Base-by-base conservation (phyloP, 2,888 invertebrate genomes). In the Nebria brevicollis region DNA sequence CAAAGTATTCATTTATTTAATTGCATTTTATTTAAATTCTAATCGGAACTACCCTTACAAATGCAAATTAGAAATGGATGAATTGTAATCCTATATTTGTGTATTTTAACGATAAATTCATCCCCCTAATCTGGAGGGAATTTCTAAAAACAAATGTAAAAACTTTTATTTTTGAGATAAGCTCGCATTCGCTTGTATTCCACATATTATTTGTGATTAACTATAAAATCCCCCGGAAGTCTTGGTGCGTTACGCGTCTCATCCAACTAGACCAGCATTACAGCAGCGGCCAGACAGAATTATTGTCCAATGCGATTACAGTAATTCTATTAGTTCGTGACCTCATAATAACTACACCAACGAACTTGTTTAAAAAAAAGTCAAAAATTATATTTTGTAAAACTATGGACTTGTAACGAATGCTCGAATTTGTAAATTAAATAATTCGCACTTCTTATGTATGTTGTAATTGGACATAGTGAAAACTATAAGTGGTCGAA, bases 281-380 rank as follows among this genome's bases (percentile, higher is more conserved):
- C 34, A 34, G 34, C 34, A 34, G 34, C 54, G 54, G 8, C 54
- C 54, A 54, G 54, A 54, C 54, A 54, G 54, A 54, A 54, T 54
- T 54, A 54, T 54, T 54, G 54, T 54, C 54, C 54, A 54, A 54
- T 54, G 54, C 54, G 54, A 54, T 54, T 54, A 54, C 54, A 54
- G 54, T 54, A 54, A 54, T 54, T 54, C 54, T 11, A 54, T 54
- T 54, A 54, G 54, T 54, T 54, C 54, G 13, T 54, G 54, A 54
- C 54, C 54, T 54, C 54, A 54, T 54, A 54, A 54, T 54, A 54
- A 54, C 54, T 54, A 34, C 54, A 54, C 54, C 34, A 54, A 54
- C 54, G 54, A 54, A 54, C 54, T 54, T 54, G 6, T 43, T 2
- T 5, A 2, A 5, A 2, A 5, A 34, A 2, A 34, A 34, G 34